These are phyloP conservation scores for Pentalonia nigronervosa DNA, from an alignment of 1,140 invertebrate species.

Conservation along the genomic window DNA sequence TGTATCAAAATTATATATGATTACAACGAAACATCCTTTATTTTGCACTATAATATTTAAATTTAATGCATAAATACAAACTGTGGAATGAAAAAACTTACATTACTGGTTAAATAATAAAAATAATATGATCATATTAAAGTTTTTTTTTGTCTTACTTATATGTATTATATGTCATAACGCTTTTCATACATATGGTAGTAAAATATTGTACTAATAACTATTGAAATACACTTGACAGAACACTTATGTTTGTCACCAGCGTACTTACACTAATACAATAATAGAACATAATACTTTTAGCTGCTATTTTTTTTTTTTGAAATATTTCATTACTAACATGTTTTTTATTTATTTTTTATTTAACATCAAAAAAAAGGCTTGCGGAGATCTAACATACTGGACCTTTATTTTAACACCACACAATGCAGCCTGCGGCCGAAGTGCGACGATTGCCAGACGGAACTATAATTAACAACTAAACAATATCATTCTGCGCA, in stretches of 20 bases:
- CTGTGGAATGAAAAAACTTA: slow-evolving; percentile 40
- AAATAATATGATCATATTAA: not conserved
- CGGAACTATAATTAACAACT: slow-evolving; percentile 57
- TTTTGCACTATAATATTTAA: slow-evolving; percentile 46
- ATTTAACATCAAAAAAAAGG: slow-evolving; percentile 54
- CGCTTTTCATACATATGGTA: slow-evolving; percentile 53
- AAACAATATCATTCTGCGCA: slow-evolving; percentile 57
- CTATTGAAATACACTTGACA: slow-evolving; percentile 31
- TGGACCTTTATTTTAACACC: slow-evolving; percentile 58
- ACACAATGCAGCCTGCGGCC: slow-evolving; percentile 55
- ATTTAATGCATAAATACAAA: slow-evolving; percentile 7
- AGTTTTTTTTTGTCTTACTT: slow-evolving; percentile 46
- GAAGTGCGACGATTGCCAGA: slow-evolving; percentile 57
- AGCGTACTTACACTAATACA: slow-evolving; percentile 57
- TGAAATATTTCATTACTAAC: slow-evolving; percentile 57
- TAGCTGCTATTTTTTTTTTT: slow-evolving; percentile 51
- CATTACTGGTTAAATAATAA: not conserved
- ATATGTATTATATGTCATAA: slow-evolving; percentile 35
- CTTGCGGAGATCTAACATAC: slow-evolving; percentile 58
- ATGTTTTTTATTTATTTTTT: slow-evolving; percentile 57
- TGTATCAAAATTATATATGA: slow-evolving; percentile 17
- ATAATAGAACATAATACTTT: slow-evolving; percentile 58
- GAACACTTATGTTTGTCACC: slow-evolving; percentile 53
- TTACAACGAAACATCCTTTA: not conserved
- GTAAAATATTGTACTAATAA: slow-evolving; percentile 55